Evolutionary conservation across 1,140 invertebrate species (phyloP), one percentile per base, ranked within the genome.

Genomic region (Ceratina japonica): DNA sequence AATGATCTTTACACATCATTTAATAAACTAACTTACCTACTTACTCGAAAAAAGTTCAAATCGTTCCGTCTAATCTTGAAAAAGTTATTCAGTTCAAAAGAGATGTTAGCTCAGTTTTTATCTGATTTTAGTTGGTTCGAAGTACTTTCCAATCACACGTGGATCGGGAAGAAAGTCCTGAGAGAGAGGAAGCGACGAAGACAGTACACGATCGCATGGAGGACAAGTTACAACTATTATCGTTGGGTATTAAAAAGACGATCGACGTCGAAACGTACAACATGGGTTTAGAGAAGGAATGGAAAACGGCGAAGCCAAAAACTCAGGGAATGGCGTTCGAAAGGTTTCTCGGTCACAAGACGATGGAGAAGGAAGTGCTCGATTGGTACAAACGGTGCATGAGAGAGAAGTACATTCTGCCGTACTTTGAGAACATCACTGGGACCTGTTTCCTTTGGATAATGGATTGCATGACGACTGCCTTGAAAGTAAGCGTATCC

Each of bases 371-470:
- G 37, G 63, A 85, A n/a, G 72, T 72, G 18, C 71, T 87, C 24
- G 66, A 86, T 20, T 87, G 86, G 83, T 88, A 88, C 80, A 82
- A 84, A 74, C 75, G 70, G 52, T 88, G 86, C 83, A 77, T 80
- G 27, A 87, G 77, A 52, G 77, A 87, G 18, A 66, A 75, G 20
- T 83, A 81, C 61, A 80, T 86, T 49, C 22, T 81, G 3, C 86
- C 87, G 8, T 88, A 88, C 52, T 87, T 88, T 27, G 20, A 63
- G 62, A 85, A 79, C 56, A 77, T 87, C 27, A 52, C 37, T 12
- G 78, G 84, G n/a, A 59, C 65, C 66, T 77, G 85, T 80, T 87
- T 82, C 66, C 76, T 79, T 10, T 86, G 75, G 76, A 44, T 86
- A 27, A 72, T 61, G 37, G 56, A 79, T 31, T 80, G 66, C 24